Evolutionary conservation across 1,140 invertebrate species (phyloP).

Genomic region (Amyelois transitella): DNA sequence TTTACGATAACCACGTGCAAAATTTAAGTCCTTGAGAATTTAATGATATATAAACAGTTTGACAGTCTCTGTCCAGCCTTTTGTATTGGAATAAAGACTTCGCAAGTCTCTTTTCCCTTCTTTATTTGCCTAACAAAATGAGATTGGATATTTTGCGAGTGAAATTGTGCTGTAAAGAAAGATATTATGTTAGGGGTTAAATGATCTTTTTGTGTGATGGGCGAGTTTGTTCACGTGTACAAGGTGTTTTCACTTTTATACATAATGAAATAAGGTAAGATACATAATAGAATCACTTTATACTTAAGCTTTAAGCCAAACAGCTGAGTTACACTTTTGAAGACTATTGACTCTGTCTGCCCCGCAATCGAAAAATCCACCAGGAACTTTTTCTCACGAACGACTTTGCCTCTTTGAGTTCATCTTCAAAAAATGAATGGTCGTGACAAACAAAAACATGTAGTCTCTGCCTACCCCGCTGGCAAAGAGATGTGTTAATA

Average conservation of each 20-base stretch:
- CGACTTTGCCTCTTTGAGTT: too few species aligned
- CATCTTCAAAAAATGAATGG: too few species aligned
- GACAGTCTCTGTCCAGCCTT: neutral
- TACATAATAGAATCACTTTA: neutral
- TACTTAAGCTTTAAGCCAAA: too few species aligned
- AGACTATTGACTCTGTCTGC: too few species aligned
- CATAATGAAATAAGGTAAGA: neutral
- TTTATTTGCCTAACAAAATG: constrained; percentile 22
- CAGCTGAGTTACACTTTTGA: too few species aligned
- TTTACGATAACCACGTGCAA: too few species aligned
- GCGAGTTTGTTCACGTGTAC: neutral
- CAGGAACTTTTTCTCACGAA: too few species aligned
- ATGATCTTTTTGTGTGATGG: neutral
- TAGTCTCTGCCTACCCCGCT: too few species aligned
- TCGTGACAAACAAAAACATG: too few species aligned
- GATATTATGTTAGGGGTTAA: neutral
- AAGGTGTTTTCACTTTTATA: neutral
- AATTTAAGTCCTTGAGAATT: too few species aligned
- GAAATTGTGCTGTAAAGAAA: neutral
- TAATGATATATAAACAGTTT: neutral
- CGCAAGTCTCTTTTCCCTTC: constrained; percentile 1
- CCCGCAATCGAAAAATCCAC: too few species aligned
- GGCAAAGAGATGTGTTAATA: too few species aligned
- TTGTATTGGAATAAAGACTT: constrained; percentile 1
- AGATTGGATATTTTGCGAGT: constrained; percentile 17